Base-by-base conservation (phyloP, 2,888 invertebrate species). In the Megamerina dolium region DNA sequence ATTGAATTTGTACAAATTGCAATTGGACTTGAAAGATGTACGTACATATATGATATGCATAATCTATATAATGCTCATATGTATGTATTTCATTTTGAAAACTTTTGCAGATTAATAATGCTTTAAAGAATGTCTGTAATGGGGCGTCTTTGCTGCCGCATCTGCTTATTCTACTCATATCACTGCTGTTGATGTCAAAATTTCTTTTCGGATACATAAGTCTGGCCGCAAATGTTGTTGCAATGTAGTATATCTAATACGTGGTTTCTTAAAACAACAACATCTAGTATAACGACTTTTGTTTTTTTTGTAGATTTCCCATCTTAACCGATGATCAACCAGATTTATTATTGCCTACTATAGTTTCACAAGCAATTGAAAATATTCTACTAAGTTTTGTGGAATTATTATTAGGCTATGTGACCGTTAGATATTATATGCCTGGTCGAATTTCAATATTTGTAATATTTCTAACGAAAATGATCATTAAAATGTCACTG, bases 311-410 rank as follows among this genome's bases (percentile, higher is more conserved):
- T 20, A 69, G 69, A 8, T 67, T 61, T 53, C 70, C 69, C 1
- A 61, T 69, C 31, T 45, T 70, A 32, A 58, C 61, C 5, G 55
- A 63, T 18, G 57, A 62, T 0, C 51, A 60, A 18, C 52, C 61
- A 4, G 66, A 69, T 27, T 47, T 69, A 10, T 47, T 69, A 4
- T 43, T 65, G 43, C 70, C 70, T 13, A 57, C 63, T 3, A 61
- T 70, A 14, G 37, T 61, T 14, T 42, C 57, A 2, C 67, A 64
- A 49, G 41, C 55, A 10, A 21, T 65, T 4, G 63, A 65, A 37
- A 58, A 59, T 49, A 46, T 69, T 16, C 38, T 58, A 0, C 37
- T 69, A 1, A 60, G 58, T 48, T 41, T 56, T 1, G 48, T 56
- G 6, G 69, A 69, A 37, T 44, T 64, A 2, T 8, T 56, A 5